Percentiles rank a stretch among this genome's conserved stretches.
phyloP scores from a whole-genome alignment of 2,797 vertebrate genomes.

The Enteromius fasciolatus region DNA sequence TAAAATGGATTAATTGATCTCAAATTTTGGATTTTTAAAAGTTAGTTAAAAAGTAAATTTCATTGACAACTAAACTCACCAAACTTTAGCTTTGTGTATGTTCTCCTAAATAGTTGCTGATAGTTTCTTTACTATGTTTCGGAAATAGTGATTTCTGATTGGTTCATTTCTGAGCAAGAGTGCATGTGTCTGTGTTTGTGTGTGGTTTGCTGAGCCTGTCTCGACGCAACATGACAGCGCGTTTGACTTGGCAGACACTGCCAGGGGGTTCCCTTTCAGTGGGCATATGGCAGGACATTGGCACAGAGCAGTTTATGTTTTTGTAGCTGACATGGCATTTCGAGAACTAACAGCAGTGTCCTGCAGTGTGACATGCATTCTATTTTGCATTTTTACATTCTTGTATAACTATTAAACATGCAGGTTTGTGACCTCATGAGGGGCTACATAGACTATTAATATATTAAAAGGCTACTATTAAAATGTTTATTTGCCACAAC shows the following conservation, averaged over 20 bases:
- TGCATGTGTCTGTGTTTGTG: conserved; percentile 32
- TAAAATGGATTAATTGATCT: not conserved
- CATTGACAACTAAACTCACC: not conserved
- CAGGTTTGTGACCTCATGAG: conserved; percentile 1
- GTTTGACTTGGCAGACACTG: conserved; percentile 35
- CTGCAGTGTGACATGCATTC: conserved; percentile 31
- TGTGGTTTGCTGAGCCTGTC: conserved; percentile 27
- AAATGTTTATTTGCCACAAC: not conserved
- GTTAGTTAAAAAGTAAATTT: not conserved
- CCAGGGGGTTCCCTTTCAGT: conserved; percentile 26
- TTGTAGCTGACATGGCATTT: conserved; percentile 29
- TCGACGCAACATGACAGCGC: conserved; percentile 14
- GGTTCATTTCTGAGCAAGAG: conserved; percentile 44
- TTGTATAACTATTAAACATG: not conserved
- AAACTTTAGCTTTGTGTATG: not conserved
- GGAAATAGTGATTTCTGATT: conserved; percentile 21
- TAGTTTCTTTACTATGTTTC: not conserved
- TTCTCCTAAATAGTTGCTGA: not conserved
- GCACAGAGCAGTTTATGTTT: conserved; percentile 33
- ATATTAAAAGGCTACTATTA: not conserved
- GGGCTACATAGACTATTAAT: not conserved
- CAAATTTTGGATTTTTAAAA: not conserved
- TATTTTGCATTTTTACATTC: not conserved
- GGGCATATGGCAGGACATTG: conserved; percentile 44
- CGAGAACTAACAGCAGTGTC: not conserved